These are phyloP conservation scores for Papilio xuthus DNA, from an alignment of 1,140 invertebrate species.

Conservation along the genomic window DNA sequence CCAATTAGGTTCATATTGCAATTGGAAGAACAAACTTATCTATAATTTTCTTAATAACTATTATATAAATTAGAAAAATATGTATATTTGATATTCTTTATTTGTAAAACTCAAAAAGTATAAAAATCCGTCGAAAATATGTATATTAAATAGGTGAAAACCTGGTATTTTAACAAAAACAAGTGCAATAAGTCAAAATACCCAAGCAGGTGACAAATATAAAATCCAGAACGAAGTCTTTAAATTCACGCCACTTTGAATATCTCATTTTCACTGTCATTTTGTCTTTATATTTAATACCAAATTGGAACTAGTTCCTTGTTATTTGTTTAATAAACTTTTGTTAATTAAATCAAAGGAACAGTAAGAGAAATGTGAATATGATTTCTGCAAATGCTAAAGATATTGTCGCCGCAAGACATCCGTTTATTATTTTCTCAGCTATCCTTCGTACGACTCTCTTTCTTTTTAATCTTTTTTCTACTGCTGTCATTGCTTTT, in stretches of 20 bases:
- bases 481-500: conserved; percentile 53
- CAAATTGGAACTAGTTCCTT: not conserved
- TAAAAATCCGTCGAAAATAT: not conserved
- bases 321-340: not conserved
- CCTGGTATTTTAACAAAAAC: conserved; percentile 10
- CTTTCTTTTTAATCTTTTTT: conserved; percentile 56
- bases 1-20: not conserved
- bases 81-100: not conserved
- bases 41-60: not conserved
- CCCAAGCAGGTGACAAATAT: conserved; percentile 8
- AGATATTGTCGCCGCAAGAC: conserved; percentile 58
- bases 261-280: not conserved
- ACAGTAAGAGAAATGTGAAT: conserved; percentile 46
- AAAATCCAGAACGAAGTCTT: conserved; percentile 12
- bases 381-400: conserved; percentile 60
- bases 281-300: not conserved
- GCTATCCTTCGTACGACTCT: conserved; percentile 53
- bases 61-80: not conserved
- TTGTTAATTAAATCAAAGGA: not conserved
- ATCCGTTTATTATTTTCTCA: conserved; percentile 59
- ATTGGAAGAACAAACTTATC: not conserved
- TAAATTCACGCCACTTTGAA: conserved; percentile 6
- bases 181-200: not conserved
- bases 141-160: not conserved
- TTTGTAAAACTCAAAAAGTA: conserved; percentile 1